These are phyloP conservation scores for Regulus satrapa DNA, from an alignment of 2,113 vertebrate species.

Conservation along the genomic window DNA sequence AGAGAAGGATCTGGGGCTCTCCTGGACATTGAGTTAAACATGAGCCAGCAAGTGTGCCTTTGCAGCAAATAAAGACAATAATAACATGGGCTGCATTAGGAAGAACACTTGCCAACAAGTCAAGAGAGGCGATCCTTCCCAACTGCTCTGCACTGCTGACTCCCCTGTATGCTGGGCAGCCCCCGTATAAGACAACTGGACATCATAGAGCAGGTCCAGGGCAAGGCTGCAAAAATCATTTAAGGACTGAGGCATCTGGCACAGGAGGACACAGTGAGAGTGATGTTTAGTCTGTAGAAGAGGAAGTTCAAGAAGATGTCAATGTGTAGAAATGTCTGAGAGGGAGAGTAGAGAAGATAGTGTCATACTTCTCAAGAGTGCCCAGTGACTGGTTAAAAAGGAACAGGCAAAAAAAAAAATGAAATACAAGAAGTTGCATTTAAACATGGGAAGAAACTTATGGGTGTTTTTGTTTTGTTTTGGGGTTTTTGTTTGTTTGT, in stretches of 20 bases:
- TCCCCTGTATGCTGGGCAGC: not conserved
- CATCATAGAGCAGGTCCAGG: not conserved
- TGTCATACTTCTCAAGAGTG: not conserved
- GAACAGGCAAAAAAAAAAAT: not conserved
- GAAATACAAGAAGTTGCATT: not conserved
- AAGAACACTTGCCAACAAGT: not conserved
- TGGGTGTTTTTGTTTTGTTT: too few relatives aligned
- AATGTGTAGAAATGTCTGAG: not conserved
- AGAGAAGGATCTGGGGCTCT: not conserved
- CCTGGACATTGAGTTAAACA: not conserved
- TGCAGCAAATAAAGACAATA: not conserved
- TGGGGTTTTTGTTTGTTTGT: not conserved
- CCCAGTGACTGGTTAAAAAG: not conserved
- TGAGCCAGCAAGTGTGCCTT: not conserved
- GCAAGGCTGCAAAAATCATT: not conserved
- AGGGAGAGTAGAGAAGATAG: not conserved
- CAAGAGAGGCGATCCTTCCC: not conserved
- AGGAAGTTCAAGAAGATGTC: not conserved
- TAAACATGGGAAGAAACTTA: not conserved
- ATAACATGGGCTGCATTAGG: accelerated
- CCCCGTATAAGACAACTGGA: not conserved
- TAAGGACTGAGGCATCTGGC: not conserved
- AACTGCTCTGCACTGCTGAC: not conserved
- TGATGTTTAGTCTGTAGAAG: not conserved
- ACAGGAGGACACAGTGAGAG: not conserved